Conservation (phyloP, 2,113 vertebrate species). For the Cryptomyrus ogoouensis region DNA sequence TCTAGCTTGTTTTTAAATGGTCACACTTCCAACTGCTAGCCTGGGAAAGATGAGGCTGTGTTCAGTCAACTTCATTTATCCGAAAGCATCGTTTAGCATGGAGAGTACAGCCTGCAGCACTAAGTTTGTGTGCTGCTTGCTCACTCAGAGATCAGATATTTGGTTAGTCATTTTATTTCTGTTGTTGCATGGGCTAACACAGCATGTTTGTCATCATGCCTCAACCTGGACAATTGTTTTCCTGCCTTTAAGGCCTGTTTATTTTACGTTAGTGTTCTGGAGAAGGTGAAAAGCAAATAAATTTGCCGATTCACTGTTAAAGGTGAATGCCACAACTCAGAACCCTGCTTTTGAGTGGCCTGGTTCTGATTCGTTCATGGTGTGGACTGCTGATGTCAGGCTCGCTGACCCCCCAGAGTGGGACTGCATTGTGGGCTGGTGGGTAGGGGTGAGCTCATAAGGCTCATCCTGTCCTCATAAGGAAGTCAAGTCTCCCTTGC, state of each 20-base stretch:
- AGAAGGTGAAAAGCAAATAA: conserved; percentile 2
- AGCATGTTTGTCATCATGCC: neutral
- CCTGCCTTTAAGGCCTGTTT: neutral
- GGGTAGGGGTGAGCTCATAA: neutral
- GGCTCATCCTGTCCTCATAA: neutral
- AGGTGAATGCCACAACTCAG: neutral
- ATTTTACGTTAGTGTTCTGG: neutral
- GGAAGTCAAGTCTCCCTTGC: neutral
- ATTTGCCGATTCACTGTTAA: neutral
- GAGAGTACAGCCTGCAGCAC: neutral
- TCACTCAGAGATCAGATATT: neutral
- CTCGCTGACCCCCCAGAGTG: neutral
- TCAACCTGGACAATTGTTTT: neutral
- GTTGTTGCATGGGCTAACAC: neutral
- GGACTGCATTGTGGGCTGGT: neutral
- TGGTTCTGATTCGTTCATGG: neutral
- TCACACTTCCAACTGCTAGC: neutral
- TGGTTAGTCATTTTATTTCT: neutral
- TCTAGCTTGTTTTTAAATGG: conserved; percentile 5
- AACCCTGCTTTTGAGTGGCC: neutral
- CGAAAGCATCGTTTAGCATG: neutral
- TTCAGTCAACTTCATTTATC: neutral
- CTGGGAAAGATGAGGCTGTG: neutral
- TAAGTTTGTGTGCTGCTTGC: neutral
- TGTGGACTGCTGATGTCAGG: neutral